Base-by-base conservation (phyloP, 1,140 invertebrate genomes). In the Drosophila insularis region DNA sequence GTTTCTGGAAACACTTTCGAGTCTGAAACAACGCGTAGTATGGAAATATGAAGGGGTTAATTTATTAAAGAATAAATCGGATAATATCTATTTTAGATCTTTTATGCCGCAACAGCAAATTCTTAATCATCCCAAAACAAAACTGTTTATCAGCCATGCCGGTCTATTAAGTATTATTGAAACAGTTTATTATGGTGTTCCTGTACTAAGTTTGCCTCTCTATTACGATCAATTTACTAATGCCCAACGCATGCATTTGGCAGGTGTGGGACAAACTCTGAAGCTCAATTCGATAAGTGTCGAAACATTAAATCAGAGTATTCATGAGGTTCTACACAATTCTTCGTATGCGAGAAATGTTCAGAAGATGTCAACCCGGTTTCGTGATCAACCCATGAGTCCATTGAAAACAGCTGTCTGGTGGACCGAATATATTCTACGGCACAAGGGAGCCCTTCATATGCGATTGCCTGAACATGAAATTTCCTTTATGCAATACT, bases 21-120 rank as follows among this genome's bases (percentile, higher is more conserved):
- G 66, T 4, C 21, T 90, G 0, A 87, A 81, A 2, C 90, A 93
- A 56, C 82, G 89, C n/a, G 90, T 94, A 0, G 60, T 94, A 4
- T 94, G 93, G 93, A 94, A 94, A 78, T 92, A 90, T 62, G 93
- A 94, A 4, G 64, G 58, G 6, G 3, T 8, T 8, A 81, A 86
- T 8, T 54, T 53, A 1, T 14, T 92, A 27, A 68, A 82, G 1
- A 86, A 81, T 13, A 85, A 87, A 27, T 70, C 77, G 72, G 78
- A 93, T 0, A 96, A 96, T 90, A 94, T 97, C 0, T 94, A 94
- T 78, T 90, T 95, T 0, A 94, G 93, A 1, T 93, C 46, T 0
- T 93, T 92, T 92, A 58, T 94, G 10, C 93, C 93, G 0, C 94
- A 94, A 72, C 92, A 92, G 32, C 92, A 93, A 54, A 58, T 94